phyloP scores from a whole-genome alignment of 2,113 vertebrate species.

The Daboia siamensis region DNA sequence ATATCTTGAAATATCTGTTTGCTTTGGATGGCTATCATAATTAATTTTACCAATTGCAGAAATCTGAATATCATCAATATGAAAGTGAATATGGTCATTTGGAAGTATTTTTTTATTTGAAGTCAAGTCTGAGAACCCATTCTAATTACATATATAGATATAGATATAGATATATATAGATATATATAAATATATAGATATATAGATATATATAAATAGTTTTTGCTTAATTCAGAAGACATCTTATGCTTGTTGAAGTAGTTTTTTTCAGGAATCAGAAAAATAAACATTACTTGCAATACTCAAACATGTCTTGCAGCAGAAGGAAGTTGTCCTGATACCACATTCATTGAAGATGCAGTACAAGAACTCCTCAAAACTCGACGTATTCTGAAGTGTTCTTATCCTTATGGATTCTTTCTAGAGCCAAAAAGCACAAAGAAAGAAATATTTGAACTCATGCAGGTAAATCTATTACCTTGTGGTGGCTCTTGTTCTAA shows the following conservation, averaged over 20 bases:
- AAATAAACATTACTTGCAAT: constrained; percentile 39
- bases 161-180: no score
- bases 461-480: constrained; percentile 82
- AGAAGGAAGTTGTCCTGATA: constrained; percentile 92
- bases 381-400: constrained; percentile 98
- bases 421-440: constrained; percentile 99
- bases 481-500: constrained; percentile 20
- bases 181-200: no score
- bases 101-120: background rate
- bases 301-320: constrained; percentile 69
- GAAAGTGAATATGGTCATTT: background rate
- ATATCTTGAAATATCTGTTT: background rate
- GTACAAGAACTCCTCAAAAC: constrained; percentile 96
- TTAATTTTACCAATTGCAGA: background rate
- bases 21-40: background rate
- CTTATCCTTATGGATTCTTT: constrained; percentile 99
- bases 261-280: background rate
- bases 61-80: background rate
- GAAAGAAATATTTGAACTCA: constrained; percentile 99
- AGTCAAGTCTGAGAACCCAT: constrained; percentile 25
- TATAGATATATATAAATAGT: background rate
- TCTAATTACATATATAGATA: background rate
- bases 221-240: constrained; percentile 1
- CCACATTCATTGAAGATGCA: constrained; percentile 98
- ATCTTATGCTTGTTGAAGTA: constrained; percentile 18